Percentiles rank a stretch among this genome's conserved stretches.
Conservation (phyloP, 2,113 vertebrate genomes). For the Gallinago paraguaiae region DNA sequence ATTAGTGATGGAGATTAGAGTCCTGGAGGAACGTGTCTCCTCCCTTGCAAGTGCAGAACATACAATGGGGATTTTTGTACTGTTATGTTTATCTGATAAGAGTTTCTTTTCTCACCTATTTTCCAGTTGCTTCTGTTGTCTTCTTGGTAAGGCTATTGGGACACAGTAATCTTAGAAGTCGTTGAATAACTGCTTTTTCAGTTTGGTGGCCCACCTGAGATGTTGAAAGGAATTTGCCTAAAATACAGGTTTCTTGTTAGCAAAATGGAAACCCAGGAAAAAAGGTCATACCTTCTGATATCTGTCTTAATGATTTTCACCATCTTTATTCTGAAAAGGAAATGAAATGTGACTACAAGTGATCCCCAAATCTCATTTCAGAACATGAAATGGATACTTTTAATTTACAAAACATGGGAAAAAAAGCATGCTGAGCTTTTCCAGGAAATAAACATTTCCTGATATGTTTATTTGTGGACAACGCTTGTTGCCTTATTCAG, state of each 20-base stretch:
- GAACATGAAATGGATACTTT: background rate
- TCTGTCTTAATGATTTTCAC: background rate
- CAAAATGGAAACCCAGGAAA: background rate
- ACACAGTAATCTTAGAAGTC: background rate
- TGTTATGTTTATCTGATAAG: background rate
- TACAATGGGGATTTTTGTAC: background rate
- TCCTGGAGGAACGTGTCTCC: background rate
- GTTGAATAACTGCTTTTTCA: background rate
- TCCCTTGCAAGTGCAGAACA: background rate
- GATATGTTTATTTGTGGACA: background rate
- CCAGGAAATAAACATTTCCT: background rate
- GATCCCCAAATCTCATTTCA: background rate
- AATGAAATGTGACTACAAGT: background rate
- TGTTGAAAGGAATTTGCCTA: background rate
- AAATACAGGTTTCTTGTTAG: background rate
- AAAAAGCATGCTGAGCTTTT: background rate
- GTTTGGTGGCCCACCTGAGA: background rate
- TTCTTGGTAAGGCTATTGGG: background rate
- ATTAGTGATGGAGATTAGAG: conserved; percentile 4
- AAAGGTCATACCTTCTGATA: background rate
- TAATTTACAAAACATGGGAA: background rate
- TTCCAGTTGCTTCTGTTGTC: background rate
- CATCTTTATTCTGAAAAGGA: background rate
- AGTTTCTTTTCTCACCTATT: background rate
- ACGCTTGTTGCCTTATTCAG: background rate